Evolutionary conservation across 2,888 invertebrate genomes (phyloP).

Genomic region (Masnerella sp.): DNA sequence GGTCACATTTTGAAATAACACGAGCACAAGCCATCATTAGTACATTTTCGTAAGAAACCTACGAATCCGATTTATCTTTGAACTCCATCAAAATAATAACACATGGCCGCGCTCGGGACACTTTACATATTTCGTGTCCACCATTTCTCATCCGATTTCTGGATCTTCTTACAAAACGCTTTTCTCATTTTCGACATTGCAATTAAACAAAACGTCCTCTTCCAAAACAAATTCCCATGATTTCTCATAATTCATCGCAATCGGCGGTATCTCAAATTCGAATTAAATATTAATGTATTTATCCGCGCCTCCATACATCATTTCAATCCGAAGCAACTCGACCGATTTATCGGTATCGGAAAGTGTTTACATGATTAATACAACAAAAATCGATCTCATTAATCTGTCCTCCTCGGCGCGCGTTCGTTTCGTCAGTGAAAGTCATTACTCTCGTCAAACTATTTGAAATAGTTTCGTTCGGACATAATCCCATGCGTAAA

Average conservation of each 20-base stretch:
- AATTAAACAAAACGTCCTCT: not conserved
- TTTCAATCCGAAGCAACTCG: conserved; percentile 20
- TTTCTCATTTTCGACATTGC: not conserved
- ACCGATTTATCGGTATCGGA: conserved; percentile 4
- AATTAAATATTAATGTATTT: conserved; percentile 45
- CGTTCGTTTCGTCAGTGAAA: conserved; percentile 24
- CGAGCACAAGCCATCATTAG: conserved; percentile 21
- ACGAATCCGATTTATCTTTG: conserved; percentile 15
- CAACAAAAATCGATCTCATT: conserved; percentile 41
- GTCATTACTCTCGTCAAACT: conserved; percentile 12
- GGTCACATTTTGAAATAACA: conserved; percentile 20
- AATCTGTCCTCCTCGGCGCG: conserved; percentile 7
- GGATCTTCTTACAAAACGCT: conserved; percentile 1
- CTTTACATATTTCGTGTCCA: too few species aligned
- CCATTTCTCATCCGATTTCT: not conserved
- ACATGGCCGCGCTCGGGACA: not conserved
- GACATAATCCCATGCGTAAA: conserved; percentile 20
- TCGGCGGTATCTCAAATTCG: conserved; percentile 16
- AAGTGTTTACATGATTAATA: conserved; percentile 50
- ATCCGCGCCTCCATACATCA: conserved; percentile 35
- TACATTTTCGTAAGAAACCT: conserved; percentile 20
- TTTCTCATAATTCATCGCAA: conserved; percentile 18
- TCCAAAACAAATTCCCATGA: not conserved
- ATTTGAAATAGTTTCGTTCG: conserved; percentile 23
- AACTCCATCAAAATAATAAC: not conserved